A percentile compares a stretch with the other conserved stretches of the same genome.
Evolutionary conservation across 2,113 vertebrate species (phyloP).

Genomic region (Anolis carolinensis): DNA sequence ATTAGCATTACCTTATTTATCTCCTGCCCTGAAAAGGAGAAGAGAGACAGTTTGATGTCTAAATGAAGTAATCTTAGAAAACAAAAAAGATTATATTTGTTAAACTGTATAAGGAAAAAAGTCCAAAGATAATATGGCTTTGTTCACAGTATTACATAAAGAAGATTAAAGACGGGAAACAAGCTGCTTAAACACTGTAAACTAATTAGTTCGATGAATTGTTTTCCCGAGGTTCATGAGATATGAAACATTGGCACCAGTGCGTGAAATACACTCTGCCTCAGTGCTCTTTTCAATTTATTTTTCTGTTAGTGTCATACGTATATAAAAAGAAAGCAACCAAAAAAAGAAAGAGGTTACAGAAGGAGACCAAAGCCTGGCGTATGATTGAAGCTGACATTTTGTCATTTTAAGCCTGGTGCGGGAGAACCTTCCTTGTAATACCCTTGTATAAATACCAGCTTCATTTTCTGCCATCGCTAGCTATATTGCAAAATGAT

Average conservation of each 20-base stretch:
- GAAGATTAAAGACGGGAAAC: constrained; percentile 83
- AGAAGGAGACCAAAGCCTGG: constrained; percentile 64
- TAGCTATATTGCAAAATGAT: constrained; percentile 59
- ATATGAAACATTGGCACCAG: constrained; percentile 79
- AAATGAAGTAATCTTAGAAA: constrained; percentile 74
- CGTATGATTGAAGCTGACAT: constrained; percentile 69
- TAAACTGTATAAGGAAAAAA: constrained; percentile 73
- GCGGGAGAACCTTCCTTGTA: constrained; percentile 29
- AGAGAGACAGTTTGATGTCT: constrained; percentile 70
- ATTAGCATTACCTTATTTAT: constrained; percentile 61
- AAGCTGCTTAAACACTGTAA: constrained; percentile 86
- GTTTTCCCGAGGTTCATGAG: constrained; percentile 83
- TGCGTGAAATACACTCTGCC: constrained; percentile 82
- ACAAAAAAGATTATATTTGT: constrained; percentile 77
- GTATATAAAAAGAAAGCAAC: constrained; percentile 67
- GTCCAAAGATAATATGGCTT: constrained; percentile 79
- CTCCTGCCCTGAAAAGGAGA: constrained; percentile 34
- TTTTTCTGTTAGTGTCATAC: constrained; percentile 80
- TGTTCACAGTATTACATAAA: constrained; percentile 79
- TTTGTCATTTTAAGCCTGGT: constrained; percentile 68
- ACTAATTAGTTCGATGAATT: constrained; percentile 85
- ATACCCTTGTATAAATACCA: constrained; percentile 63
- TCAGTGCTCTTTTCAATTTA: constrained; percentile 84
- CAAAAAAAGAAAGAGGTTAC: constrained; percentile 67
- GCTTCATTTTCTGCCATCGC: constrained; percentile 64